Base-by-base conservation (phyloP, 2,113 vertebrate species). In the Ascaphus truei region DNA sequence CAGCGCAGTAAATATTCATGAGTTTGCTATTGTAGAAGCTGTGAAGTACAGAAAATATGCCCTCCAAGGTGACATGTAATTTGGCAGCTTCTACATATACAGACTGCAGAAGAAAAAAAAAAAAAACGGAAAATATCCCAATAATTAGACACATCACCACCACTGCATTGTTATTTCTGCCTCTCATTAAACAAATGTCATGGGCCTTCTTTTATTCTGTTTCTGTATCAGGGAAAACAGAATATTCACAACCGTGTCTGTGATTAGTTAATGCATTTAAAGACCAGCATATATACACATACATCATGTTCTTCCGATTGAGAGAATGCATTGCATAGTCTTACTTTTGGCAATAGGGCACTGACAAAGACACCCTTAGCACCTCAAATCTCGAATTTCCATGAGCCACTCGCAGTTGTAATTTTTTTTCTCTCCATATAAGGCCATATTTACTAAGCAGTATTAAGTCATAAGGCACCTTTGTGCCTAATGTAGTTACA, bases 1-100 rank as follows among this genome's bases (percentile, higher is more conserved):
- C 68, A 72, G 77, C 58, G 83, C 79, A 57, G 81, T 83, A 79
- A 85, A 85, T 86, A 86, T 83, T 86, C 86, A 84, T 80, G 84
- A 85, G 76, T 69, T 76, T 74, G 83, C 76, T 79, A 74, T 74
- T 62, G 43, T 65, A 81, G 77, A 73, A 71, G 77, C 85, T 79
- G 72, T 33, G 81, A 71, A 72, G 62, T 41, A 27, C 66, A 83
- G 80, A 75, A 61, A 33, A 80, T 73, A 69, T 76, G 74, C 75
- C 80, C 63, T 73, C 72, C 9, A 74, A 80, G 75, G 80, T 77
- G 83, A 80, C 30, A 77, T 45, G 67, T 60, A 69, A 77, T 80
- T 82, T 75, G 79, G 79, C 83, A 76, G 62, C 72, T 72, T 69
- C 33, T 33, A 10, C 18, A 30, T 18, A 12, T 71, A 68, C 68